Evolutionary conservation across 2,113 vertebrate genomes (phyloP).

Genomic region (Seriola quinqueradiata): DNA sequence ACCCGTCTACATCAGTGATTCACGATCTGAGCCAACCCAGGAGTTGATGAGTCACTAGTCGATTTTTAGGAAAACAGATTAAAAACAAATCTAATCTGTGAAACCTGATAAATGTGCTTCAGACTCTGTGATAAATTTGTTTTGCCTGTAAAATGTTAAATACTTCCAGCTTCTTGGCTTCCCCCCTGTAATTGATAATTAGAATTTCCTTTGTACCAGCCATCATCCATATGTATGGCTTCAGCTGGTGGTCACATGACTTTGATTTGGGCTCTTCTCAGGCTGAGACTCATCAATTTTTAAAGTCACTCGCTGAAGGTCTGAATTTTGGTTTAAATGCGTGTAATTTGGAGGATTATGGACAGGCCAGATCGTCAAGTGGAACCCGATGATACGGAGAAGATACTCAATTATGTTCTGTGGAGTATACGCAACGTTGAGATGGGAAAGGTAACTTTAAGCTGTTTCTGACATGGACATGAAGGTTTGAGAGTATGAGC

Average conservation of each 20-base stretch:
- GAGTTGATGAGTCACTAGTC: slow-evolving; percentile 29
- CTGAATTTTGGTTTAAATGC: no score
- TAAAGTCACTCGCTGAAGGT: no score
- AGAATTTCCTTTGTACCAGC: background rate
- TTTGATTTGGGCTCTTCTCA: background rate
- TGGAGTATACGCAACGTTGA: background rate
- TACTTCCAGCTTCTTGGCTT: slow-evolving; percentile 21
- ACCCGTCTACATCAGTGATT: slow-evolving; percentile 26
- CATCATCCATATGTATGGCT: slow-evolving; percentile 7
- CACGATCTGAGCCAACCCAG: background rate
- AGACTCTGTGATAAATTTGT: slow-evolving; percentile 13
- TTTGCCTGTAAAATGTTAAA: slow-evolving; percentile 21
- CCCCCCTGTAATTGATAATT: slow-evolving; percentile 38
- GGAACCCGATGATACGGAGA: background rate
- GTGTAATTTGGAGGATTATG: no score
- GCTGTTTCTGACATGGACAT: background rate
- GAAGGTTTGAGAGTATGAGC: background rate
- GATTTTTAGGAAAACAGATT: background rate
- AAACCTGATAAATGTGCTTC: slow-evolving; percentile 5
- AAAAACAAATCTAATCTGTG: slow-evolving; percentile 22
- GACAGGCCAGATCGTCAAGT: no score
- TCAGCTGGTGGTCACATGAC: background rate
- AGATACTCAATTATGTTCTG: background rate
- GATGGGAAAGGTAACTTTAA: no score
- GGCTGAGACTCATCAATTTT: background rate